Percentiles rank a stretch among this genome's conserved stretches.
Evolutionary conservation across 2,888 invertebrate genomes (phyloP).

Genomic region (Anodontia alba): DNA sequence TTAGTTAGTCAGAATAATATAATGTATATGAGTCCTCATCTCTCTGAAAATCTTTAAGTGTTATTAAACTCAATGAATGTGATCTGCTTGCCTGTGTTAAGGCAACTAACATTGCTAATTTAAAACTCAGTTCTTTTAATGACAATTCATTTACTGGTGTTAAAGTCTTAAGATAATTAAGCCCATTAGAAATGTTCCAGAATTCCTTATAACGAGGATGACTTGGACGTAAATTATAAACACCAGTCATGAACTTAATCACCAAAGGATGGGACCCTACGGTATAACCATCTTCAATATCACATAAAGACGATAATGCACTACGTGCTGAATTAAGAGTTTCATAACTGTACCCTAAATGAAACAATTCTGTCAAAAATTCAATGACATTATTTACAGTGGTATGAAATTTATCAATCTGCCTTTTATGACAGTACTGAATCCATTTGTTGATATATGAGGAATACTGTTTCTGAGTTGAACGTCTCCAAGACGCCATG

Average conservation of each 20-base stretch:
- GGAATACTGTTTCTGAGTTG: slow-evolving; percentile 39
- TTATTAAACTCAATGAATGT: not conserved
- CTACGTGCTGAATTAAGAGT: slow-evolving; percentile 25
- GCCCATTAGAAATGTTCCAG: slow-evolving; percentile 27
- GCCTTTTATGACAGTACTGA: too few relatives aligned
- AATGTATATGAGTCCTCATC: not conserved
- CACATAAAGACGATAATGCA: slow-evolving; percentile 21
- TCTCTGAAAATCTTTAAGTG: not conserved
- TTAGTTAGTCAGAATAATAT: not conserved
- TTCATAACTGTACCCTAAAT: slow-evolving; percentile 14
- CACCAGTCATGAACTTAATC: slow-evolving; percentile 19
- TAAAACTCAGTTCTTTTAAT: not conserved
- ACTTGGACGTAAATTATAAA: slow-evolving; percentile 10
- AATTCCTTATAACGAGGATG: not conserved
- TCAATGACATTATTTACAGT: slow-evolving; percentile 19
- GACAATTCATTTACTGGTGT: not conserved
- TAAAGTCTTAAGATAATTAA: slow-evolving; percentile 13
- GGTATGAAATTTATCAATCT: not conserved
- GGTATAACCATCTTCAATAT: slow-evolving; percentile 5
- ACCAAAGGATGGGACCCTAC: slow-evolving; percentile 22
- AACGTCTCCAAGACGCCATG: slow-evolving; percentile 26
- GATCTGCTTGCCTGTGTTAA: not conserved
- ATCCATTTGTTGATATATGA: slow-evolving; percentile 32
- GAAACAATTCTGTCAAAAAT: slow-evolving; percentile 13
- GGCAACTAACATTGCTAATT: not conserved